Conservation (phyloP, 2,888 invertebrate genomes). For the Cinara cedri region DNA sequence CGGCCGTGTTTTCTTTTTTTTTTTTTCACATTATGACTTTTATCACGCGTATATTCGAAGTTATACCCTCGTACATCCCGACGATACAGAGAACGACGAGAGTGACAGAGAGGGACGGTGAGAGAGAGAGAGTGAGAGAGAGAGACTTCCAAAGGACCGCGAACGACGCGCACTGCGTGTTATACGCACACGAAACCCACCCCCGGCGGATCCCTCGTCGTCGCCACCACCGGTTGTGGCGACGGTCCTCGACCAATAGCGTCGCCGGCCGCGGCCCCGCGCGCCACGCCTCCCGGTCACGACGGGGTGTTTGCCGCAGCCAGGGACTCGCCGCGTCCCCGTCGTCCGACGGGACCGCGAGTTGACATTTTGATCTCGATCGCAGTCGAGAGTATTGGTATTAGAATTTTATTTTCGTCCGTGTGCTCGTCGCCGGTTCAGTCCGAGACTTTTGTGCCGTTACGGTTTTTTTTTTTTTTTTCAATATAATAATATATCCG, state of each 20-base stretch:
- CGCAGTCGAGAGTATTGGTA: constrained; percentile 20
- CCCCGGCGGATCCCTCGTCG: constrained; percentile 12
- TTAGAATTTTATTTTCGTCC: not conserved
- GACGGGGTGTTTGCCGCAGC: constrained; percentile 30
- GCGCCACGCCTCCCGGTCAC: constrained; percentile 1
- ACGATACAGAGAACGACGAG: no score
- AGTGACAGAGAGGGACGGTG: no score
- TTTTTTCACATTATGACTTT: constrained; percentile 47
- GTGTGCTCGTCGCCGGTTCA: not conserved
- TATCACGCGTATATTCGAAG: constrained; percentile 19
- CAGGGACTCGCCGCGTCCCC: not conserved
- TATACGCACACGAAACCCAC: constrained; percentile 16
- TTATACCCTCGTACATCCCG: no score
- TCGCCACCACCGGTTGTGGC: constrained; percentile 47
- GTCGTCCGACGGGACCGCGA: constrained; percentile 34
- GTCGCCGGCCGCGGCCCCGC: not conserved
- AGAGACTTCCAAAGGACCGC: no score
- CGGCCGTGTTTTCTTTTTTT: constrained; percentile 5
- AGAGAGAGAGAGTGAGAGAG: no score
- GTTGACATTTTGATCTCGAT: constrained; percentile 55
- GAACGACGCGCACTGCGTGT: not conserved
- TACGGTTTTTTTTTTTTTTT: not conserved
- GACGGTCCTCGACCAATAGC: constrained; percentile 33
- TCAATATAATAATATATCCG: not conserved
- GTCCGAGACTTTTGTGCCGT: not conserved